Percentiles rank a stretch among this genome's conserved stretches.
Conservation (phyloP, 2,113 vertebrate species). For the Genyomyrus donnyi region DNA sequence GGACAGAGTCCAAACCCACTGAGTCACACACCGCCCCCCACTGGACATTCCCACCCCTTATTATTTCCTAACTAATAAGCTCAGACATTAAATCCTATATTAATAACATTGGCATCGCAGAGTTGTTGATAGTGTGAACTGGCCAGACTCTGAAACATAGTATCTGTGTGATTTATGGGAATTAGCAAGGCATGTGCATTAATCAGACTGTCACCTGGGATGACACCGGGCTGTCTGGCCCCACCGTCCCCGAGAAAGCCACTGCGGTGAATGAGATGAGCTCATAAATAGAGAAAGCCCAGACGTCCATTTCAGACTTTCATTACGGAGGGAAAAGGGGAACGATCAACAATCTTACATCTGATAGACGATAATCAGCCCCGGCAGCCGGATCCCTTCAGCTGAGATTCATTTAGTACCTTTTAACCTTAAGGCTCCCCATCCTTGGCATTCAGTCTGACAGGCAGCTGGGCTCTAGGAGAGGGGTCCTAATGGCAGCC, state of each 20-base stretch:
- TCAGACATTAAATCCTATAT: not conserved
- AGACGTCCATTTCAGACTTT: slow-evolving; percentile 15
- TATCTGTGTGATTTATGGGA: not conserved
- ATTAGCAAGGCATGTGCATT: not conserved
- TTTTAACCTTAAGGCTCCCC: slow-evolving; percentile 48
- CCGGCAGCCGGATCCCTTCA: slow-evolving; percentile 29
- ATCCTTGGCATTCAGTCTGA: slow-evolving; percentile 55
- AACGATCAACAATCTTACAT: slow-evolving; percentile 6
- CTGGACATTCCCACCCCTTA: no score
- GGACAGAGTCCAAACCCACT: not conserved
- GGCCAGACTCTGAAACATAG: not conserved
- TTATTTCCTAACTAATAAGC: not conserved
- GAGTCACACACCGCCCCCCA: not conserved
- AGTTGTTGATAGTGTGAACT: not conserved
- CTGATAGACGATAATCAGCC: slow-evolving; percentile 45
- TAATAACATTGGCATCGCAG: not conserved
- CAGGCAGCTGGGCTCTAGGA: slow-evolving; percentile 41
- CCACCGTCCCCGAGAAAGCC: not conserved
- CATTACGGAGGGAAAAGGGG: not conserved
- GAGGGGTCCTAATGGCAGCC: slow-evolving; percentile 53
- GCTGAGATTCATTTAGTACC: slow-evolving; percentile 50
- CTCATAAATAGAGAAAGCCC: not conserved
- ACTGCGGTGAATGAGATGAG: not conserved
- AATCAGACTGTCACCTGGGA: not conserved
- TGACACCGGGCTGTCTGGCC: not conserved